Evolutionary conservation across 2,888 invertebrate species (phyloP).

Genomic region (Acronicta aceris): DNA sequence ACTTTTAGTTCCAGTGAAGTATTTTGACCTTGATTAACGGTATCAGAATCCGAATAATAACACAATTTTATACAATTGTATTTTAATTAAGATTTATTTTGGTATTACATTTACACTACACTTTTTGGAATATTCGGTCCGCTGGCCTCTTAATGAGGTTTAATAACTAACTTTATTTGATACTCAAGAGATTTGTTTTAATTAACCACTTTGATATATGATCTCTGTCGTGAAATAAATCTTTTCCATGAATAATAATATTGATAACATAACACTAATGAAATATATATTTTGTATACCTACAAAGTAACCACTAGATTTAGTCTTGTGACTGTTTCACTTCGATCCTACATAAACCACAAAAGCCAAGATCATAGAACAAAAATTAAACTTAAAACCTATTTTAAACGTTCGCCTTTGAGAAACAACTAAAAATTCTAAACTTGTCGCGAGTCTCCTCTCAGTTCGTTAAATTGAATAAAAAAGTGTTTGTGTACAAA

Average conservation of each 20-base stretch:
- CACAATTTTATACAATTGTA: too few species aligned
- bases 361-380: conserved; percentile 10
- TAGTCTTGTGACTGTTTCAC: neutral
- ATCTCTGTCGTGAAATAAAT: neutral
- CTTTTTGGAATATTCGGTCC: too few species aligned
- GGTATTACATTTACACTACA: too few species aligned
- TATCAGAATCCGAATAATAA: too few species aligned
- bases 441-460: conserved; percentile 60
- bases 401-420: conserved; percentile 41
- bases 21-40: too few species aligned
- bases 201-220: neutral
- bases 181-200: neutral
- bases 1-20: too few species aligned
- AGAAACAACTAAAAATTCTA: conserved; percentile 56
- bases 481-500: conserved; percentile 84
- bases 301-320: too few species aligned
- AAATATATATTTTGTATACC: too few species aligned
- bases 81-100: too few species aligned
- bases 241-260: too few species aligned
- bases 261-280: too few species aligned
- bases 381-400: conserved; percentile 31
- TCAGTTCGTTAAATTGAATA: conserved; percentile 77
- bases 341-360: neutral
- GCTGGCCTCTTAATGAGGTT: neutral
- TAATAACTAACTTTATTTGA: conserved; percentile 15